Conservation (phyloP, 2,797 vertebrate genomes). For the Morelia viridis region DNA sequence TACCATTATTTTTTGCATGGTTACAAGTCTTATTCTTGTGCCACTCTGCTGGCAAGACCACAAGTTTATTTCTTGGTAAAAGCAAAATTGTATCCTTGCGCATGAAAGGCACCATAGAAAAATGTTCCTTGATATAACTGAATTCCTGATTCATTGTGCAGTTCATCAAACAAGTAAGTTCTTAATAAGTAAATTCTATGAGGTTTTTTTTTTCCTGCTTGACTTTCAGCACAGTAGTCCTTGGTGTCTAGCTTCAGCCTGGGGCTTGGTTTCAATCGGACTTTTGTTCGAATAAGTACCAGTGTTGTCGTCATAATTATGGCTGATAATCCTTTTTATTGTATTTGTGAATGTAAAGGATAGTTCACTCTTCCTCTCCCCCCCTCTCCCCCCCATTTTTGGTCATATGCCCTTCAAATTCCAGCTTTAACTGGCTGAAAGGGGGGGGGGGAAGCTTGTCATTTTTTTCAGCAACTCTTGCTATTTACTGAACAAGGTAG, state of each 20-base stretch:
- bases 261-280: constrained; percentile 71
- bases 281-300: constrained; percentile 79
- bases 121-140: constrained; percentile 34
- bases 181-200: constrained; percentile 63
- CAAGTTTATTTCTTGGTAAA: constrained; percentile 1
- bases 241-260: constrained; percentile 67
- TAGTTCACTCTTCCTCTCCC: not conserved
- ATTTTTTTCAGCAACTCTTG: constrained; percentile 52
- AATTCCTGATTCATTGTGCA: constrained; percentile 53
- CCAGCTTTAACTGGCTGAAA: constrained; percentile 18
- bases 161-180: constrained; percentile 63
- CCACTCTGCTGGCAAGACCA: not conserved
- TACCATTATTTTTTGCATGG: not conserved
- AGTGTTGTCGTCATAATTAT: constrained; percentile 48
- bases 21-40: fast-evolving
- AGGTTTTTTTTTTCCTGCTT: constrained; percentile 67
- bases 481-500: constrained; percentile 39
- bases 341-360: constrained; percentile 68
- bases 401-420: constrained; percentile 63
- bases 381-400: constrained; percentile 64
- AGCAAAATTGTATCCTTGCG: not conserved
- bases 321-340: constrained; percentile 68
- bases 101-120: constrained; percentile 30
- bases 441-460: constrained; percentile 21
- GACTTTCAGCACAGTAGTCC: constrained; percentile 70